Conservation (phyloP, 2,888 invertebrate genomes). For the Arge pagana region DNA sequence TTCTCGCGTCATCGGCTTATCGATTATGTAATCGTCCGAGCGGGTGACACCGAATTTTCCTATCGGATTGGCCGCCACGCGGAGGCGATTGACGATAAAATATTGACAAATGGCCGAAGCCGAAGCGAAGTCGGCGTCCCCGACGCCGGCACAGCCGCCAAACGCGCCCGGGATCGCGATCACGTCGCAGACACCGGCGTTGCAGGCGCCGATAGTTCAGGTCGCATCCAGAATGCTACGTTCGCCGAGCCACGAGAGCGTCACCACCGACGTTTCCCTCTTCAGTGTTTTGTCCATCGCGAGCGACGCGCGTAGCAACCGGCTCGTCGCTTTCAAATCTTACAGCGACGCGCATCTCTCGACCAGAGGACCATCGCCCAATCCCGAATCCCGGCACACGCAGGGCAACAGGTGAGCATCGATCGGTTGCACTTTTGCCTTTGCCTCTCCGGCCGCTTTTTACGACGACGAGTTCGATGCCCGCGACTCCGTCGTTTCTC, state of each 20-base stretch:
- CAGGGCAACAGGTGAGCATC: conserved; percentile 50
- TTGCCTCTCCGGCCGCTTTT: no score
- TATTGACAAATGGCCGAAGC: conserved; percentile 47
- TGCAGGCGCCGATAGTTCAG: conserved; percentile 60
- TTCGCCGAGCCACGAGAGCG: conserved; percentile 83
- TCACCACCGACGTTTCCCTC: conserved; percentile 80
- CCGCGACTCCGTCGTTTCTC: no score
- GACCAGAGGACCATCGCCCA: conserved; percentile 71
- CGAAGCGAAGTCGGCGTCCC: conserved; percentile 42
- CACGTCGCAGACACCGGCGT: conserved; percentile 35
- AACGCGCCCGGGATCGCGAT: conserved; percentile 20
- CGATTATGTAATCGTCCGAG: no score
- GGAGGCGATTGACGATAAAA: no score
- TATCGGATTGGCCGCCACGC: no score
- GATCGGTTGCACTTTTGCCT: no score
- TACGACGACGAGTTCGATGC: no score
- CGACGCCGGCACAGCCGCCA: conserved; percentile 17
- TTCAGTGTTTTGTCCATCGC: conserved; percentile 76
- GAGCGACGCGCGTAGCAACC: conserved; percentile 59
- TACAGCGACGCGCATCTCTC: conserved; percentile 60
- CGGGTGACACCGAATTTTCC: no score
- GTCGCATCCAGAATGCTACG: conserved; percentile 69
- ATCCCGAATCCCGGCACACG: conserved; percentile 65
- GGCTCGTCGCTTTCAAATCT: conserved; percentile 61
- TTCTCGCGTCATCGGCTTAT: no score